phyloP scores from a whole-genome alignment of 1,140 invertebrate genomes.

The Pseudoatta argentina region DNA sequence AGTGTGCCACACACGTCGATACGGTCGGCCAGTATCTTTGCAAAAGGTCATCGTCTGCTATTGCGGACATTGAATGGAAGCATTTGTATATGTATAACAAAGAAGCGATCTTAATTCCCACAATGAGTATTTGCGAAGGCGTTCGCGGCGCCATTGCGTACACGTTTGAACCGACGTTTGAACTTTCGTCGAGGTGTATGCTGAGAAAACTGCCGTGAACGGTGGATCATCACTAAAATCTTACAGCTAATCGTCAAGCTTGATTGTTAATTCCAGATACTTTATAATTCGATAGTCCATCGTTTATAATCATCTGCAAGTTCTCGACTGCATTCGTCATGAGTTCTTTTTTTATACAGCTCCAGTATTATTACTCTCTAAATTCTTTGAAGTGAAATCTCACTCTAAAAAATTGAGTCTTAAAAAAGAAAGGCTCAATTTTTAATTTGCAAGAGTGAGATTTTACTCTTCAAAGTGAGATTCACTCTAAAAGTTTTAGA shows the following conservation, averaged over 20 bases:
- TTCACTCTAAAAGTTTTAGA: too few relatives aligned
- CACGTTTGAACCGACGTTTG: background rate
- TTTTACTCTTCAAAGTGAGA: too few relatives aligned
- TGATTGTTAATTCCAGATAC: background rate
- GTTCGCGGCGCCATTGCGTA: background rate
- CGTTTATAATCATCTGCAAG: background rate
- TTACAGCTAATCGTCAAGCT: background rate
- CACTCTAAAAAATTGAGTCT: too few relatives aligned
- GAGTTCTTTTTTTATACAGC: background rate
- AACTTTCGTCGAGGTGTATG: background rate
- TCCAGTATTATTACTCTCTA: background rate
- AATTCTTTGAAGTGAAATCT: too few relatives aligned
- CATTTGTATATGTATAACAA: constrained; percentile 66
- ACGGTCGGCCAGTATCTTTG: constrained; percentile 63
- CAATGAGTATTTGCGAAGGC: constrained; percentile 51
- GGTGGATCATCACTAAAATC: constrained; percentile 3
- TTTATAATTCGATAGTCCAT: background rate
- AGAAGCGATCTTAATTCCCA: constrained; percentile 58
- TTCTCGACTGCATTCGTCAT: background rate
- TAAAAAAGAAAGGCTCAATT: too few relatives aligned
- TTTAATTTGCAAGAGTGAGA: too few relatives aligned
- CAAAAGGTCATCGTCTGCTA: constrained; percentile 75
- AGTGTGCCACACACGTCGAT: constrained; percentile 62
- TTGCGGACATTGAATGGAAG: constrained; percentile 65
- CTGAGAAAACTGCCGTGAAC: background rate